A percentile compares a stretch with the other conserved stretches of the same genome.
These are phyloP conservation scores for Hemiprocne comata DNA, from an alignment of 2,113 vertebrate genomes.

Conservation along the genomic window DNA sequence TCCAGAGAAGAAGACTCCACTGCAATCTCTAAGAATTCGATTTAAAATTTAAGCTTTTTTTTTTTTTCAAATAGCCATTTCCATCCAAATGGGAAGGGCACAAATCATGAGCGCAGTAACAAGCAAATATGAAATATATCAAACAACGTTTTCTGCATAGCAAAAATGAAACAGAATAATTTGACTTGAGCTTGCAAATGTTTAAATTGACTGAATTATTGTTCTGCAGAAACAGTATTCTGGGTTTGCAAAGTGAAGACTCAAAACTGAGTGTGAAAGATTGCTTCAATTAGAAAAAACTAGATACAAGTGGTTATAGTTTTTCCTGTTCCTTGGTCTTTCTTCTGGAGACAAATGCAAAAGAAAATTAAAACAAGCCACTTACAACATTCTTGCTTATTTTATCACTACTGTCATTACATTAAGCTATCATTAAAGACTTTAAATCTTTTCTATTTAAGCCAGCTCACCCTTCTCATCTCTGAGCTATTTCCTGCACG, in stretches of 20 bases:
- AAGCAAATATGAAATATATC: background rate
- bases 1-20: too few relatives aligned
- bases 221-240: background rate
- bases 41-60: background rate
- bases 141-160: background rate
- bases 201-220: slow-evolving; percentile 2
- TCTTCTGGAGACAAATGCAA: background rate
- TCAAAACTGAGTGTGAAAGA: background rate
- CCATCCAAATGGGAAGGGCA: background rate
- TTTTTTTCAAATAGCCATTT: background rate
- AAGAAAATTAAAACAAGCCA: background rate
- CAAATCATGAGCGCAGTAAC: background rate
- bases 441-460: background rate
- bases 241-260: background rate
- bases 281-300: background rate
- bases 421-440: background rate
- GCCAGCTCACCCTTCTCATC: background rate
- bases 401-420: background rate
- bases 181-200: background rate
- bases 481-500: background rate
- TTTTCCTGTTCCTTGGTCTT: background rate
- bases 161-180: slow-evolving; percentile 14
- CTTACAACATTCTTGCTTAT: background rate
- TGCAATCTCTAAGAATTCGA: background rate
- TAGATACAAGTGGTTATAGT: background rate